These are phyloP conservation scores for Pterocles orientalis DNA, from an alignment of 2,113 vertebrate genomes.

Conservation along the genomic window DNA sequence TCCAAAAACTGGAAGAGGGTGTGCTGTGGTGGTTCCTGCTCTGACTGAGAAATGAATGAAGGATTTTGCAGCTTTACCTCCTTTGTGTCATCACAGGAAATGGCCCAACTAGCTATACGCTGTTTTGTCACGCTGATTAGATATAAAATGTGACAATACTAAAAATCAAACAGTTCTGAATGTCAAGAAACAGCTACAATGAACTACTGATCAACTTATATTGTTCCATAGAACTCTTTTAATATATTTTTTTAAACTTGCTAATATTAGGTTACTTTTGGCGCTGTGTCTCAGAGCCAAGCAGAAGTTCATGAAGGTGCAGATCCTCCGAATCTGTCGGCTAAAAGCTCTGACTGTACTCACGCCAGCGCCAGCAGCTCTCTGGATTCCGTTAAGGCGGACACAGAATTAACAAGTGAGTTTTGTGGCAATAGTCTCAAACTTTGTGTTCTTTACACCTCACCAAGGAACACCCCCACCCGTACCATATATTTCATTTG, in stretches of 20 bases:
- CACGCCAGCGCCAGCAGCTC: slow-evolving; percentile 78
- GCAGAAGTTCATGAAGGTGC: slow-evolving; percentile 47
- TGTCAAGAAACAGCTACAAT: not conserved
- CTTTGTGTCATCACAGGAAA: not conserved
- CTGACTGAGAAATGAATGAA: not conserved
- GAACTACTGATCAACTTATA: not conserved
- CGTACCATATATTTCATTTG: not conserved
- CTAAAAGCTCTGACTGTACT: slow-evolving; percentile 75
- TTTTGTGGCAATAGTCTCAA: not conserved
- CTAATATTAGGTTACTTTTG: slow-evolving; percentile 25
- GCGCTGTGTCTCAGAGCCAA: slow-evolving; percentile 15
- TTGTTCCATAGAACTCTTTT: not conserved
- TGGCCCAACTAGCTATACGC: not conserved
- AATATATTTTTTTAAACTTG: not conserved
- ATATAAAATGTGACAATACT: not conserved
- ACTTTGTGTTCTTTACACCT: not conserved
- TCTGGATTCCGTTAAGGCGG: slow-evolving; percentile 76
- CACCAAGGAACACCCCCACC: not conserved
- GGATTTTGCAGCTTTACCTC: not conserved
- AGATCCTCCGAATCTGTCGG: slow-evolving; percentile 4
- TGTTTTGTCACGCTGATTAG: not conserved
- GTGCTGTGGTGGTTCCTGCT: not conserved
- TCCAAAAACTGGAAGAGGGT: not conserved
- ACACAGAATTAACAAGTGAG: slow-evolving; percentile 83
- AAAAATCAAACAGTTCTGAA: not conserved